Evolutionary conservation across 92 coral and sea anemone species (phyloP).

Genomic region (Porites cylindrica): DNA sequence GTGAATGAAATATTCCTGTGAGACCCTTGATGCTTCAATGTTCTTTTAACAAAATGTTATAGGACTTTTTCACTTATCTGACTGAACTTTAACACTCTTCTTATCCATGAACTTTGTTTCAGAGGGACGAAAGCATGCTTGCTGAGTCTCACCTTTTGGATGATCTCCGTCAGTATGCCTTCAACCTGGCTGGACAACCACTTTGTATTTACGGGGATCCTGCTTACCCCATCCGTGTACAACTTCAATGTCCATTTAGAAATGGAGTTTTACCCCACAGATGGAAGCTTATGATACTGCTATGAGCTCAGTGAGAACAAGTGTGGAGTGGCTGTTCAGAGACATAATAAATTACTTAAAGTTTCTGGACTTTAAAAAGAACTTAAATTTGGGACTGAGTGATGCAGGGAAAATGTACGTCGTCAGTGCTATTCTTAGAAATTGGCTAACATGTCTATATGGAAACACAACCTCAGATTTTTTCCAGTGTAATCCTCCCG

Average conservation of each 20-base stretch:
- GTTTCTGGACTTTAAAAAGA: slow-evolving; percentile 14
- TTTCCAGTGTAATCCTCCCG: no score
- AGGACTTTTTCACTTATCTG: slow-evolving; percentile 36
- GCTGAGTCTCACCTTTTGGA: slow-evolving; percentile 21
- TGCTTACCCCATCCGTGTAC: slow-evolving; percentile 27
- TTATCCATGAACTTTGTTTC: not conserved
- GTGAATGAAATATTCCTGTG: not conserved
- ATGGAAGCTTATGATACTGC: slow-evolving; percentile 40
- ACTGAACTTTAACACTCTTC: slow-evolving; percentile 15
- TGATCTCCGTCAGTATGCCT: slow-evolving; percentile 30
- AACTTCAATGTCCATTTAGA: slow-evolving; percentile 34
- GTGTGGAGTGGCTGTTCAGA: slow-evolving; percentile 33
- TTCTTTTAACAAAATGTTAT: slow-evolving; percentile 20
- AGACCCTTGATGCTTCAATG: not conserved
- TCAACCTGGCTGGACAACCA: slow-evolving; percentile 12
- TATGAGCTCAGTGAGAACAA: slow-evolving; percentile 36
- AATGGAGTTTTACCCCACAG: slow-evolving; percentile 40
- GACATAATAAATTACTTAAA: slow-evolving; percentile 4
- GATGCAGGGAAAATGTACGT: slow-evolving; percentile 22
- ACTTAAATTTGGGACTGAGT: slow-evolving; percentile 4
- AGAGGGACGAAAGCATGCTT: slow-evolving; percentile 30
- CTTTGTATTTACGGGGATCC: slow-evolving; percentile 34
- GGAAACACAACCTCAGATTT: slow-evolving; percentile 23
- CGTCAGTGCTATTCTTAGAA: slow-evolving; percentile 33
- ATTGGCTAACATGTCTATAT: slow-evolving; percentile 26